phyloP scores from a whole-genome alignment of 2,797 vertebrate genomes.

The Pipistrellus pipistrellus region DNA sequence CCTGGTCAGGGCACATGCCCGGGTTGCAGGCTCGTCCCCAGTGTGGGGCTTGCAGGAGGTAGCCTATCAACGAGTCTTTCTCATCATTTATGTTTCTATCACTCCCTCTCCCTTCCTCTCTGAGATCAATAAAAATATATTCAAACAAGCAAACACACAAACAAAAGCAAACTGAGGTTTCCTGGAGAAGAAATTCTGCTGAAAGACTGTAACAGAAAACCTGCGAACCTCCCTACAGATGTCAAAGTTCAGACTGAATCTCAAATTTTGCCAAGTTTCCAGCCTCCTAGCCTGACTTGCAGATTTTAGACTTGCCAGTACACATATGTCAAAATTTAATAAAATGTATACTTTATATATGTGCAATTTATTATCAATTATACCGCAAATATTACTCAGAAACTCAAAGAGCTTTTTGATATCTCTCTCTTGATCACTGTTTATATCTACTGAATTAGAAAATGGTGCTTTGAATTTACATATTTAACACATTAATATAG shows the following conservation, averaged over 20 bases:
- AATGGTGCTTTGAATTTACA: background rate
- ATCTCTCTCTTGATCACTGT: background rate
- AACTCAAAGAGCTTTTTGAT: background rate
- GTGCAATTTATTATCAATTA: background rate
- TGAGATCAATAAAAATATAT: too few relatives aligned
- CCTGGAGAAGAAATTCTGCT: background rate
- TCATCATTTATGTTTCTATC: too few relatives aligned
- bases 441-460: slow-evolving; percentile 40
- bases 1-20: too few relatives aligned
- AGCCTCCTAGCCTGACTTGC: background rate
- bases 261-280: background rate
- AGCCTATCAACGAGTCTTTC: too few relatives aligned
- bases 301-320: background rate
- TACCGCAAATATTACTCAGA: background rate
- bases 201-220: background rate
- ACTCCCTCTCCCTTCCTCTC: too few relatives aligned
- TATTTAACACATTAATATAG: background rate
- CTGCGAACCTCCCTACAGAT: background rate
- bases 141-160: too few relatives aligned
- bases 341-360: background rate
- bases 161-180: background rate
- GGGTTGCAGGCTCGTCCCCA: too few relatives aligned
- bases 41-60: too few relatives aligned
- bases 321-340: background rate
- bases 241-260: background rate